These are phyloP conservation scores for Eubucco bourcierii DNA, from an alignment of 2,113 vertebrate genomes.

Conservation along the genomic window DNA sequence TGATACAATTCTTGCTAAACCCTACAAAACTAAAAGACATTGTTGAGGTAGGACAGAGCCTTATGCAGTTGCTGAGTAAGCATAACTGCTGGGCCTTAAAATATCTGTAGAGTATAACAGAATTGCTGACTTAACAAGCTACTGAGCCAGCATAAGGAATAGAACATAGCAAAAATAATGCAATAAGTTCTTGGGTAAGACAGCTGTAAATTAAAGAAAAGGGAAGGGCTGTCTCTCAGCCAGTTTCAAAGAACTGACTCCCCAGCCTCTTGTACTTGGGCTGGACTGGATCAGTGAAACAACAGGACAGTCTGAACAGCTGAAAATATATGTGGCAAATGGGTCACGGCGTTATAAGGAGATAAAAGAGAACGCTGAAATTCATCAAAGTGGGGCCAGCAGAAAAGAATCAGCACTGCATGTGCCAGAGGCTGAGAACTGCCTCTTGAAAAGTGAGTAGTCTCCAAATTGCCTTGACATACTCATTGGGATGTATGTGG, in stretches of 20 bases:
- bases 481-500: background rate
- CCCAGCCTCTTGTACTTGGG: background rate
- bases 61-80: background rate
- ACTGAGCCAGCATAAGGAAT: conserved; percentile 49
- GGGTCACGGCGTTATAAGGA: background rate
- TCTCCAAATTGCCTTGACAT: background rate
- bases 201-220: conserved; percentile 11
- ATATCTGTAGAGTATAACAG: background rate
- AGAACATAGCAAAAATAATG: conserved; percentile 37
- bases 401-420: background rate
- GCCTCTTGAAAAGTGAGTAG: background rate
- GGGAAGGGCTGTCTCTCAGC: background rate
- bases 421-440: background rate
- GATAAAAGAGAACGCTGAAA: background rate
- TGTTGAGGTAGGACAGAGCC: background rate
- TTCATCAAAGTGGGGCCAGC: background rate
- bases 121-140: conserved; percentile 49
- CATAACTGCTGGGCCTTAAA: conserved; percentile 6
- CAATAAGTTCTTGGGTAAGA: background rate
- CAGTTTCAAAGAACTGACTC: background rate
- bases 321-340: background rate
- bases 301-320: background rate
- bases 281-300: background rate
- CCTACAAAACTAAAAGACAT: conserved; percentile 12
- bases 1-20: background rate